Conservation (phyloP, 35 echinoderm and acorn worm species). For the Patiria miniata region DNA sequence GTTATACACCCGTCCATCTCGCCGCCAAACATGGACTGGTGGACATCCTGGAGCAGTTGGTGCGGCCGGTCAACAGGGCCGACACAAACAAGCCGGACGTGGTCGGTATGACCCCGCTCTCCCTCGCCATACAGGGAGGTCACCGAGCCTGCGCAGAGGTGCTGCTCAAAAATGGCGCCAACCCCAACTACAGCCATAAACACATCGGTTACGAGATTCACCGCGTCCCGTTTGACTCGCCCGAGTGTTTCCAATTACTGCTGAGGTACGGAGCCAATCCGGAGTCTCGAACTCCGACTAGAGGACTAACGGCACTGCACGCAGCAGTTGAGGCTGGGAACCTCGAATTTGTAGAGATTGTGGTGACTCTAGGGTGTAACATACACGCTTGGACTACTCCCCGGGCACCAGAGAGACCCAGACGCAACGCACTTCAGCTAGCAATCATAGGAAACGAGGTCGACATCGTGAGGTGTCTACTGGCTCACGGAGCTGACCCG, state of each 20-base stretch:
- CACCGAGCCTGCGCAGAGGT: constrained; percentile 57
- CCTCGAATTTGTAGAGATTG: constrained; percentile 66
- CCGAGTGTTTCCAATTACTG: constrained; percentile 81
- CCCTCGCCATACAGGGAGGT: constrained; percentile 85
- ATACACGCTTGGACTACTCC: constrained; percentile 56
- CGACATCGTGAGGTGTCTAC: constrained; percentile 63
- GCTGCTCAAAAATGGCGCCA: constrained; percentile 74
- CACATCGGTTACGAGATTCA: constrained; percentile 88
- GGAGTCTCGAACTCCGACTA: constrained; percentile 42
- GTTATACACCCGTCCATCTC: constrained; percentile 81
- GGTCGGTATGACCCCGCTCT: constrained; percentile 66
- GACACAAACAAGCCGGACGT: constrained; percentile 70
- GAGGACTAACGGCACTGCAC: constrained; percentile 79
- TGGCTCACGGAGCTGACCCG: constrained; percentile 75
- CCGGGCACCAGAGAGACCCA: constrained; percentile 23
- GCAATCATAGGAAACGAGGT: constrained; percentile 62
- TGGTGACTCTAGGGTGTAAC: constrained; percentile 76
- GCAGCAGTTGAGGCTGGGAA: constrained; percentile 69
- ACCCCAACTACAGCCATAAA: constrained; percentile 77
- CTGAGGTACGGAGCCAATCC: constrained; percentile 88
- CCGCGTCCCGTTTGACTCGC: constrained; percentile 47
- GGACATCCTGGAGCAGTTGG: constrained; percentile 52
- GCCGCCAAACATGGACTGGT: constrained; percentile 66
- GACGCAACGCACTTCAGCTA: constrained; percentile 69
- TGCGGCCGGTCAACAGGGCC: constrained; percentile 46